Conservation (phyloP, 2,113 vertebrate genomes). For the Numida meleagris region DNA sequence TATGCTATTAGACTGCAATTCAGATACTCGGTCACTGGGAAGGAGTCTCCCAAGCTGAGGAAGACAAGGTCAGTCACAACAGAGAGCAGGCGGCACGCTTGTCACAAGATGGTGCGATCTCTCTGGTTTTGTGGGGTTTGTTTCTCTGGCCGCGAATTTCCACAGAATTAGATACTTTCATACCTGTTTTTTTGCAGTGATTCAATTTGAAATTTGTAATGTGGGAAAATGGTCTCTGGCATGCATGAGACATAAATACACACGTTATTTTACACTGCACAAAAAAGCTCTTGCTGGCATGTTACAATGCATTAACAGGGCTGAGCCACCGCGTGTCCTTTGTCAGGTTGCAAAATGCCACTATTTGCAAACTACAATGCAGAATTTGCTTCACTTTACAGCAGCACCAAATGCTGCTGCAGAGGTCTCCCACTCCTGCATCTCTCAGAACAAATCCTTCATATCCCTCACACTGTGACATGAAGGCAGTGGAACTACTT, state of each 20-base stretch:
- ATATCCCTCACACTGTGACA: not conserved
- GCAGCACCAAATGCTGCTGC: not conserved
- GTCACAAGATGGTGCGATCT: slow-evolving; percentile 21
- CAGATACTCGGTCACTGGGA: slow-evolving; percentile 74
- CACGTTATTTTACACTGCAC: not conserved
- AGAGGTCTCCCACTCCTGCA: not conserved
- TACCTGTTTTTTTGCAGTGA: not conserved
- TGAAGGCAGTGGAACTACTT: not conserved
- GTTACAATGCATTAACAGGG: not conserved
- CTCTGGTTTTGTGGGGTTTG: not conserved
- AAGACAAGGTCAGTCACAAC: slow-evolving; percentile 80
- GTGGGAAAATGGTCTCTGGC: not conserved
- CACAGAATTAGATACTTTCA: not conserved
- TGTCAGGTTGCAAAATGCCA: not conserved
- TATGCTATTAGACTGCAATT: slow-evolving; percentile 85
- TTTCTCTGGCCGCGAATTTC: not conserved
- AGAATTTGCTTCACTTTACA: slow-evolving; percentile 13
- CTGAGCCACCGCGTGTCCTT: not conserved
- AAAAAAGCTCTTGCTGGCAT: not conserved
- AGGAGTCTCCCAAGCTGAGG: slow-evolving; percentile 77
- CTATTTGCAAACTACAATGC: not conserved
- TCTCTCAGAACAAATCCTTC: not conserved
- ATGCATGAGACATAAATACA: not conserved
- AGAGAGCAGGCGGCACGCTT: slow-evolving; percentile 29
- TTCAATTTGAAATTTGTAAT: slow-evolving; percentile 50